Conservation (phyloP, 2,113 vertebrate genomes). For the Pituophis catenifer region DNA sequence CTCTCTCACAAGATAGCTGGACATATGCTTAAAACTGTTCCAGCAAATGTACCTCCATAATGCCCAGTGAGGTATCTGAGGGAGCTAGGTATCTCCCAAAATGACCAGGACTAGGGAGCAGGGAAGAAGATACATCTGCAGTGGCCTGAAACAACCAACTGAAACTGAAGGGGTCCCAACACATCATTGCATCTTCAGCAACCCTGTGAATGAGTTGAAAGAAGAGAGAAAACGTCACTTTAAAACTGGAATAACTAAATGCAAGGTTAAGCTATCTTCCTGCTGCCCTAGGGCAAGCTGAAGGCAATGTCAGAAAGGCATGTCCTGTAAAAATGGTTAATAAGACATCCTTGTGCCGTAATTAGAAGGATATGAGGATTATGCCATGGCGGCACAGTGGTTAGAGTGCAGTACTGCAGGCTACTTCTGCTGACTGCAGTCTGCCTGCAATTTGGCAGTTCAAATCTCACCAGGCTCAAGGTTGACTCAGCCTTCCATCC, state of each 20-base stretch:
- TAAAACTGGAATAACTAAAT: neutral
- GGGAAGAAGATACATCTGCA: neutral
- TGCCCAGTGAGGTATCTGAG: neutral
- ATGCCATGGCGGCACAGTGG: no score
- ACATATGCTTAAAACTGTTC: neutral
- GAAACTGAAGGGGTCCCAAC: neutral
- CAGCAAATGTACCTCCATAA: neutral
- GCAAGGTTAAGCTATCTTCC: neutral
- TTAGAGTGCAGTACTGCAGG: no score
- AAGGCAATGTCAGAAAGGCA: neutral
- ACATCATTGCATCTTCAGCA: neutral
- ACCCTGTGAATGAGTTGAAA: neutral
- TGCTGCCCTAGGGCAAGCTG: neutral
- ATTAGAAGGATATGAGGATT: neutral
- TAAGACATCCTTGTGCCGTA: neutral
- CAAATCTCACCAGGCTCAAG: no score
- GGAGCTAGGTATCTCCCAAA: neutral
- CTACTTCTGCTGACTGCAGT: no score
- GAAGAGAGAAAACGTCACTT: neutral
- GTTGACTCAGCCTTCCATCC: no score
- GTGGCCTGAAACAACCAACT: neutral
- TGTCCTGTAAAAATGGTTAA: neutral
- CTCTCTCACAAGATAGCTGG: neutral
- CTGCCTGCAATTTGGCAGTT: no score
- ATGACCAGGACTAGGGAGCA: neutral